phyloP scores from a whole-genome alignment of 2,113 vertebrate genomes.

The Brachyhypopomus occidentalis region DNA sequence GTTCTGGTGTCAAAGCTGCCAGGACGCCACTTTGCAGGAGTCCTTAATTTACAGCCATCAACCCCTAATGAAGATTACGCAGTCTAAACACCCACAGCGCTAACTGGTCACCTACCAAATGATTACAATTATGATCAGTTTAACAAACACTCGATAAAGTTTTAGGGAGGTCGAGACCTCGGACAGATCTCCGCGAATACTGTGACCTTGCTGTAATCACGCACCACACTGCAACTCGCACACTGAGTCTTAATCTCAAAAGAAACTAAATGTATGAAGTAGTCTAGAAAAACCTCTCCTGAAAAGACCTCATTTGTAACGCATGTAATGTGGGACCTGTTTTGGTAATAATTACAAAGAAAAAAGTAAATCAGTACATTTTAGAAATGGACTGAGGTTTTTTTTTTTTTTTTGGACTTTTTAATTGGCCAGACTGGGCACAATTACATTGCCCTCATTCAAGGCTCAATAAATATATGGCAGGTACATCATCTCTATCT shows the following conservation, averaged over 20 bases:
- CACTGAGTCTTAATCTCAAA: conserved; percentile 43
- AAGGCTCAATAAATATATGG: background rate
- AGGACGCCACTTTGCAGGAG: too few species aligned
- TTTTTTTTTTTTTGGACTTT: background rate
- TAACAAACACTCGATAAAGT: background rate
- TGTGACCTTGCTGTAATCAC: conserved; percentile 44
- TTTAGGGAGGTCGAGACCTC: conserved; percentile 39
- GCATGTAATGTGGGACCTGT: conserved; percentile 45
- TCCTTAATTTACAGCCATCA: background rate
- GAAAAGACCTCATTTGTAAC: conserved; percentile 9
- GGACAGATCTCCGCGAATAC: conserved; percentile 7
- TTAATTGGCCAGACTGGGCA: background rate
- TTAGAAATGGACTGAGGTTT: background rate
- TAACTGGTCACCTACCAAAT: conserved; percentile 35
- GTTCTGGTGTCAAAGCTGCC: too few species aligned
- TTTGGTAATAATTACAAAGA: background rate
- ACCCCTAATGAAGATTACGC: background rate
- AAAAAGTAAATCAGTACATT: background rate
- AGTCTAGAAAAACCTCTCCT: conserved; percentile 19
- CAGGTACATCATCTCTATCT: background rate
- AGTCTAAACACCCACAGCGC: background rate
- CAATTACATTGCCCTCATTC: background rate
- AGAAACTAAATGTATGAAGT: conserved; percentile 15
- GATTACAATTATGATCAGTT: conserved; percentile 23
- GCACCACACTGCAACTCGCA: conserved; percentile 39